A percentile compares a stretch with the other conserved stretches of the same genome.
Conservation (phyloP, 2,888 invertebrate species). For the Cheilosia grossa region DNA sequence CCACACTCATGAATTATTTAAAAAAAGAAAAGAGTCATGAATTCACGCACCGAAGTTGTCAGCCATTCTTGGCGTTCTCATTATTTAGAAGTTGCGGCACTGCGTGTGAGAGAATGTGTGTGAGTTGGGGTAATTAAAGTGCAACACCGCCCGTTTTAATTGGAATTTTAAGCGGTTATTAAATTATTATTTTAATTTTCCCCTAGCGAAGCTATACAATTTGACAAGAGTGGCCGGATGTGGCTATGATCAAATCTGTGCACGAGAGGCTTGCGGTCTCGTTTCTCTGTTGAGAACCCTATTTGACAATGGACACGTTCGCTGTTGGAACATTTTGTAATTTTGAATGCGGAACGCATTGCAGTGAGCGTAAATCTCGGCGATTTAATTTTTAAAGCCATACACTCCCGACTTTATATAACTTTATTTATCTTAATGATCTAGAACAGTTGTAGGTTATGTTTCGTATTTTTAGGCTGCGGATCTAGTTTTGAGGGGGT, state of each 20-base stretch:
- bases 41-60: not conserved
- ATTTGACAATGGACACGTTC: conserved; percentile 37
- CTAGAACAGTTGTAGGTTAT: conserved; percentile 47
- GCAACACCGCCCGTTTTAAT: conserved; percentile 50
- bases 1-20: conserved; percentile 55
- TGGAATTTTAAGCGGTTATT: conserved; percentile 58
- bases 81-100: conserved; percentile 8
- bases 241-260: conserved; percentile 16
- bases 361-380: conserved; percentile 41
- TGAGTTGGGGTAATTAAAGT: conserved; percentile 37
- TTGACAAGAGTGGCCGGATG: conserved; percentile 28
- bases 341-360: conserved; percentile 45
- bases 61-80: conserved; percentile 9
- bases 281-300: conserved; percentile 18
- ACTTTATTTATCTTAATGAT: conserved; percentile 57
- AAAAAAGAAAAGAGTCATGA: conserved; percentile 2
- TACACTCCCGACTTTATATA: conserved; percentile 19
- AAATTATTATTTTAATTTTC: conserved; percentile 51
- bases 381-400: conserved; percentile 28
- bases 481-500: conserved; percentile 33
- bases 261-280: conserved; percentile 27
- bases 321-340: conserved; percentile 13
- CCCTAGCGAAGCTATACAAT: conserved; percentile 9
- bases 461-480: not conserved
- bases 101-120: not conserved